Base-by-base conservation (phyloP, 2,113 vertebrate genomes). In the Seriola rivoliana region DNA sequence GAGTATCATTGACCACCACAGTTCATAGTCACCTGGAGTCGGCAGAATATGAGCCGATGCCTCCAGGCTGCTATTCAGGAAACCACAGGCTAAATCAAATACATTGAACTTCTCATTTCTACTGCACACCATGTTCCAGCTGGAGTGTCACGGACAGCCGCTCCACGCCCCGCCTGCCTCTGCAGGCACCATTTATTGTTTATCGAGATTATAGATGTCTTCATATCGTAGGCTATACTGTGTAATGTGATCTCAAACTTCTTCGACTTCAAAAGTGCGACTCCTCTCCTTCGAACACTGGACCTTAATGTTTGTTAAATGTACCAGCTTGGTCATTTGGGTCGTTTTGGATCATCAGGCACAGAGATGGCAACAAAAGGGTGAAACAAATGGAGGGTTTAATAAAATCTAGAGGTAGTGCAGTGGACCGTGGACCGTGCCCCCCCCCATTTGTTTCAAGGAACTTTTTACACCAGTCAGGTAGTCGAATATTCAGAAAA, bases 21-120 rank as follows among this genome's bases (percentile, higher is more conserved):
- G 42, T 29, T 65, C 25, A 52, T 3, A 25, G 44, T 57, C 58
- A 63, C 63, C 71, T 79, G 66, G 57, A 42, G 78, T 57, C 55
- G 54, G 44, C 38, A 9, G 55, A 64, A 6, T 8, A 44, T n/a
- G 63, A 74, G 64, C 63, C 46, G 3, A 6, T 62, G 68, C 82
- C 71, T 80, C 38, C 52, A 32, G 72, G 79, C 52, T 64, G 60
- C 67, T 60, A 36, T 44, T 81, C 60, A 69, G 62, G 54, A 75
- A 75, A 71, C 84, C 75, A 62, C 81, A 77, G 69, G 79, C 44
- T 50, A 36, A 85, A 84, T 75, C 65, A 65, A 75, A 77, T 55
- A 68, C 25, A 63, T 16, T 34, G 21, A 87, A 70, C 71, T 44
- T 71, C 36, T 78, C 50, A 66, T 69, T 76, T 59, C 40, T 36